Evolutionary conservation across 2,888 invertebrate species (phyloP).

Genomic region (Melinopterus prodromus): DNA sequence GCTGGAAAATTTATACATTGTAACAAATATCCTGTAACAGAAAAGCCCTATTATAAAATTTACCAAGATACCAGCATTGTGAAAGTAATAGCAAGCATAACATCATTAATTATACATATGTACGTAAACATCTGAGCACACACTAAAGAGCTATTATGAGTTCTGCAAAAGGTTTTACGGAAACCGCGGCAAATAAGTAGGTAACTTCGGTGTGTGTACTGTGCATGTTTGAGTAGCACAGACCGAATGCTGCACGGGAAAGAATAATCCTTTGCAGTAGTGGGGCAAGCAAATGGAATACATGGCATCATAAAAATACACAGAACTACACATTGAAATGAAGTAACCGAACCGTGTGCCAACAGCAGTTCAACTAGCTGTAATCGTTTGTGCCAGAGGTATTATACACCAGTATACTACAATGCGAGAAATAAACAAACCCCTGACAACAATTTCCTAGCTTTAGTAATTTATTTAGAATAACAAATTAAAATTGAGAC

Average conservation of each 20-base stretch:
- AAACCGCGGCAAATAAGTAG: background rate
- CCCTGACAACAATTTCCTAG: no score
- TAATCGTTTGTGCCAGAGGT: slow-evolving; percentile 9
- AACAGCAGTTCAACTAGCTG: slow-evolving; percentile 34
- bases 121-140: background rate
- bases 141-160: background rate
- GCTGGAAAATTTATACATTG: no score
- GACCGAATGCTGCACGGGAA: slow-evolving; percentile 10
- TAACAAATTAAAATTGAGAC: no score
- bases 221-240: background rate
- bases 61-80: background rate
- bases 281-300: slow-evolving; percentile 18
- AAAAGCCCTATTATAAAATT: background rate
- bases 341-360: slow-evolving; percentile 33
- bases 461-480: no score
- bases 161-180: background rate
- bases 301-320: slow-evolving; percentile 36
- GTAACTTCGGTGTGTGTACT: background rate
- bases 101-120: background rate
- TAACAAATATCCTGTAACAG: no score
- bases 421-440: background rate
- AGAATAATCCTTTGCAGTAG: slow-evolving; percentile 30
- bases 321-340: slow-evolving; percentile 35
- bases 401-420: background rate
- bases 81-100: background rate